phyloP scores from a whole-genome alignment of 2,888 invertebrate species.

The Drosophila lutescens region DNA sequence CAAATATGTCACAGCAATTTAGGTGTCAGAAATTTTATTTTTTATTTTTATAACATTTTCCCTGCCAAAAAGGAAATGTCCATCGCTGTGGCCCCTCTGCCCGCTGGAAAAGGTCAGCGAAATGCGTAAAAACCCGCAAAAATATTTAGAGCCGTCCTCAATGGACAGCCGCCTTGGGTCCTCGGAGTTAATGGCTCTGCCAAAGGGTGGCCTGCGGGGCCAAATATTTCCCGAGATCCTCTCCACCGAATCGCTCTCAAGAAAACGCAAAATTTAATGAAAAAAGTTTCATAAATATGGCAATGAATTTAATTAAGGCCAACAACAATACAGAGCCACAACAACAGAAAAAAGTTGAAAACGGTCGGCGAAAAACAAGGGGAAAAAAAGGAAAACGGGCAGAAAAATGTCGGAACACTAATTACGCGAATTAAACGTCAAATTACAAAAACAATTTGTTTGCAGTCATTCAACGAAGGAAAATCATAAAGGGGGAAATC shows the following conservation, averaged over 20 bases:
- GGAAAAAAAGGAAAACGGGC: slow-evolving; percentile 48
- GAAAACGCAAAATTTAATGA: slow-evolving; percentile 75
- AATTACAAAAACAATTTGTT: slow-evolving; percentile 78
- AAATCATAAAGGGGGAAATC: slow-evolving; percentile 21
- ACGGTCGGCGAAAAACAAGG: slow-evolving; percentile 30
- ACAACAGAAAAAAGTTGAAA: slow-evolving; percentile 23
- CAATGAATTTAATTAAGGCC: slow-evolving; percentile 79
- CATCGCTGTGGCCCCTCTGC: neutral
- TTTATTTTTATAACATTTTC: slow-evolving; percentile 78
- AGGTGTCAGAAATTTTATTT: slow-evolving; percentile 80
- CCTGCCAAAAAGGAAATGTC: slow-evolving; percentile 52
- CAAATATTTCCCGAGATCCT: slow-evolving; percentile 57
- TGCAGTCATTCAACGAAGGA: slow-evolving; percentile 45
- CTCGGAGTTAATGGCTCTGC: slow-evolving; percentile 48
- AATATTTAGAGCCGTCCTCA: slow-evolving; percentile 54
- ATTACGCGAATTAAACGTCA: slow-evolving; percentile 79
- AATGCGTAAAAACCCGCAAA: slow-evolving; percentile 74
- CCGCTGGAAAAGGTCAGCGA: slow-evolving; percentile 39
- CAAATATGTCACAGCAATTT: slow-evolving; percentile 81
- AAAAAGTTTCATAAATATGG: slow-evolving; percentile 80
- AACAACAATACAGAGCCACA: slow-evolving; percentile 40
- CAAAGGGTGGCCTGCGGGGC: slow-evolving; percentile 38
- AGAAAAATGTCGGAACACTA: slow-evolving; percentile 76
- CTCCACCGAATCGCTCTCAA: slow-evolving; percentile 51
- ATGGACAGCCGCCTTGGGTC: slow-evolving; percentile 39